These are phyloP conservation scores for Gambusia holbrooki DNA, from an alignment of 2,113 vertebrate species.

Conservation along the genomic window DNA sequence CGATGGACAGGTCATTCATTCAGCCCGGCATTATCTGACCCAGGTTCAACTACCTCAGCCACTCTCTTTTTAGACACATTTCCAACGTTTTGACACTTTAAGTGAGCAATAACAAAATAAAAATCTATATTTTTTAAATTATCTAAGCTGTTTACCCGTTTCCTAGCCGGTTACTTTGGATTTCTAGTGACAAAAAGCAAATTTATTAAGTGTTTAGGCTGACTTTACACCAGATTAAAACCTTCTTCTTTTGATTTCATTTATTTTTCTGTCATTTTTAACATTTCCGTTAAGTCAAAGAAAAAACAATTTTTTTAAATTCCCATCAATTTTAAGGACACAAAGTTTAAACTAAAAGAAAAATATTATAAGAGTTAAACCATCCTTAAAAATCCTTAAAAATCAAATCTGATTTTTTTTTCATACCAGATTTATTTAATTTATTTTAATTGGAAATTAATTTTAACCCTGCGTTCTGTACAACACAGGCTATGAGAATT, in stretches of 20 bases:
- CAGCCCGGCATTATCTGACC: slow-evolving; percentile 20
- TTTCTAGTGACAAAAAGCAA: neutral
- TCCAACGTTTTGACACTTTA: neutral
- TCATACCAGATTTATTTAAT: too few species aligned
- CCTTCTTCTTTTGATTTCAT: neutral
- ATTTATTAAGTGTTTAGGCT: neutral
- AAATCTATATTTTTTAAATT: neutral
- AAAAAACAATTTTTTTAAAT: too few species aligned
- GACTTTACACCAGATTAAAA: neutral
- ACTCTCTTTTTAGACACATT: neutral
- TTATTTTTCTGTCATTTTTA: too few species aligned
- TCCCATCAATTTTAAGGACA: too few species aligned
- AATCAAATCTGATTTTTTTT: too few species aligned
- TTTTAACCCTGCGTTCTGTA: too few species aligned
- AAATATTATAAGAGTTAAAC: too few species aligned
- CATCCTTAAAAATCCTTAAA: too few species aligned
- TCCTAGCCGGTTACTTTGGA: neutral
- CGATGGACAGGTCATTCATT: slow-evolving; percentile 77
- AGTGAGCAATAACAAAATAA: neutral
- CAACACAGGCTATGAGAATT: too few species aligned
- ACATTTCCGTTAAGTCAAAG: too few species aligned
- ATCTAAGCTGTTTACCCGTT: neutral
- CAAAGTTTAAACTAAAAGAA: too few species aligned
- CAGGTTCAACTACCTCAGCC: neutral
- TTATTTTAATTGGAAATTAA: too few species aligned